Conservation (phyloP, 1,140 invertebrate species). For the Cotesia vestalis region DNA sequence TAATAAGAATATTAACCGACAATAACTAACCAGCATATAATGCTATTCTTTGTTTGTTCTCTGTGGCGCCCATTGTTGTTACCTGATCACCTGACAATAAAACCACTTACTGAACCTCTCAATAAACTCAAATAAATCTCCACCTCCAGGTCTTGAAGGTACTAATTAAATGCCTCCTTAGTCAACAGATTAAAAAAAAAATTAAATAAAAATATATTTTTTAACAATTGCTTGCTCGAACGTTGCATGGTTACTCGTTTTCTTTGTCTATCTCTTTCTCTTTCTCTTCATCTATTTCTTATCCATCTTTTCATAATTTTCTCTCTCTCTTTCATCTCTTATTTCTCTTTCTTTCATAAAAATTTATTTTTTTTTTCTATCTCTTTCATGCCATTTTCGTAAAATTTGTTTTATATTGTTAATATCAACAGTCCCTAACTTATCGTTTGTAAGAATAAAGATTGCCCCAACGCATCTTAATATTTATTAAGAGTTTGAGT, state of each 20-base stretch:
- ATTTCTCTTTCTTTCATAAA: conserved; percentile 9
- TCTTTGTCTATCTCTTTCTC: conserved; percentile 30
- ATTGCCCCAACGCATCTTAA: too few relatives aligned
- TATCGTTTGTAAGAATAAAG: neutral
- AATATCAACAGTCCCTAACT: too few relatives aligned
- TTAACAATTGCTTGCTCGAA: conserved; percentile 57
- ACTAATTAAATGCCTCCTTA: conserved; percentile 63
- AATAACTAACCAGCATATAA: conserved; percentile 62
- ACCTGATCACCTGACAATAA: conserved; percentile 61
- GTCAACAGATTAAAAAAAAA: conserved; percentile 41
- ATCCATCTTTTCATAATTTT: conserved; percentile 9
- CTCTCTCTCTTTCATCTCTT: conserved; percentile 11
- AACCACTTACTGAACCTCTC: conserved; percentile 63
- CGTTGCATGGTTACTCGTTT: conserved; percentile 50
- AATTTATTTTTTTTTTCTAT: conserved; percentile 16
- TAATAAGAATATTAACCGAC: neutral
- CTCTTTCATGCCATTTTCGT: neutral
- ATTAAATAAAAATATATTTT: conserved; percentile 43
- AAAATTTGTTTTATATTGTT: too few relatives aligned
- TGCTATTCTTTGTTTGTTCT: conserved; percentile 66
- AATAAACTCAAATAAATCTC: conserved; percentile 60
- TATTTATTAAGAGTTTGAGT: too few relatives aligned
- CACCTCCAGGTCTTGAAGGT: conserved; percentile 66
- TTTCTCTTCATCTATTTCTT: conserved; percentile 3
- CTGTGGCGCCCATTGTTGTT: conserved; percentile 64